These are phyloP conservation scores for Odontamblyopus lacepedii DNA, from an alignment of 2,797 vertebrate genomes.

Conservation along the genomic window DNA sequence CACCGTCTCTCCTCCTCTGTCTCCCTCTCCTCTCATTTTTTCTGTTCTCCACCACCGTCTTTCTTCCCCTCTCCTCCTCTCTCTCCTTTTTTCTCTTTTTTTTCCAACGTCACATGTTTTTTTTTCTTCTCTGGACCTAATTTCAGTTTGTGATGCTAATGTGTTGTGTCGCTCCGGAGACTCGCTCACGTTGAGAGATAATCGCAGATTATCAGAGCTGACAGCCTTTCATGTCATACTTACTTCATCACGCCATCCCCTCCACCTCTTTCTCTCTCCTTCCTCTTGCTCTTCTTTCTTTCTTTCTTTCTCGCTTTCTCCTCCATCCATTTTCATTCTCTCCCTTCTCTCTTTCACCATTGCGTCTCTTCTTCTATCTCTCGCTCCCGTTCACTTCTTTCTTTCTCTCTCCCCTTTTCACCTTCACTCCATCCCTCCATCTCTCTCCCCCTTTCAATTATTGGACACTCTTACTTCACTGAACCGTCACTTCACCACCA, in stretches of 20 bases:
- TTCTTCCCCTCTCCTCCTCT: not conserved
- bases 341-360: not conserved
- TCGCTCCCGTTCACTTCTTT: not conserved
- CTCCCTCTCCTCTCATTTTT: not conserved
- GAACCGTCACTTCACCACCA: too few species aligned
- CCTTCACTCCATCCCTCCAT: not conserved
- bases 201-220: slow-evolving; percentile 39
- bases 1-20: not conserved
- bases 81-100: not conserved
- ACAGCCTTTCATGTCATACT: slow-evolving; percentile 49
- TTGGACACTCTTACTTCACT: too few species aligned
- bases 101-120: too few species aligned
- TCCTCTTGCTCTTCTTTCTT: not conserved
- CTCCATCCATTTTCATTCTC: not conserved
- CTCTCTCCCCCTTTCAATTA: too few species aligned
- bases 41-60: not conserved
- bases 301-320: not conserved
- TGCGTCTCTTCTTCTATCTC: not conserved
- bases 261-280: not conserved
- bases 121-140: slow-evolving; percentile 27
- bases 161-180: slow-evolving; percentile 32
- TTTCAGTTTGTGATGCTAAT: slow-evolving; percentile 48
- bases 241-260: slow-evolving; percentile 48
- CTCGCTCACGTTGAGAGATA: slow-evolving; percentile 20
- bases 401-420: not conserved